A percentile compares a stretch with the other conserved stretches of the same genome.
Conservation (phyloP, 2,797 vertebrate species). For the Erethizon dorsatum region DNA sequence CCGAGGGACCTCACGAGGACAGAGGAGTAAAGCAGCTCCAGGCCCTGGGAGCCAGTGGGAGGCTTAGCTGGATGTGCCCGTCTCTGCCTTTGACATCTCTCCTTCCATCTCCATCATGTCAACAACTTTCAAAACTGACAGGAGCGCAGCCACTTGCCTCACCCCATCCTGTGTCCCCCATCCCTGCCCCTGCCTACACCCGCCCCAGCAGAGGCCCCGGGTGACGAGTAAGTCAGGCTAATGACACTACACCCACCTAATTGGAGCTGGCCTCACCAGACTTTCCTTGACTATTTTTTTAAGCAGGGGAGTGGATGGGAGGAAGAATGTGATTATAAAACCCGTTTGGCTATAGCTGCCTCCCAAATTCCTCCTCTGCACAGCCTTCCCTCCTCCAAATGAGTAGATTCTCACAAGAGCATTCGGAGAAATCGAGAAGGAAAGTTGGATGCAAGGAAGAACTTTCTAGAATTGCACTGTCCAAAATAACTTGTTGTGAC, state of each 20-base stretch:
- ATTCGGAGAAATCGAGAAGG: background rate
- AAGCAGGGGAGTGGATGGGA: constrained; percentile 27
- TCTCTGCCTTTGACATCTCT: constrained; percentile 48
- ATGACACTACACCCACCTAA: constrained; percentile 51
- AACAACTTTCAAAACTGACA: constrained; percentile 48
- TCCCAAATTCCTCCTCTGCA: background rate
- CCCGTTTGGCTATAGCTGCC: background rate
- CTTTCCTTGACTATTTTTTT: constrained; percentile 42
- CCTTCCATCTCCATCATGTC: constrained; percentile 66
- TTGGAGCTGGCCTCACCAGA: background rate
- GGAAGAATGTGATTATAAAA: constrained; percentile 58
- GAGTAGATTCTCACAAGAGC: background rate
- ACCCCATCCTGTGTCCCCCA: background rate
- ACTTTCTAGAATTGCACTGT: background rate
- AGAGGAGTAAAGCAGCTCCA: background rate
- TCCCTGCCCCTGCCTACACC: background rate
- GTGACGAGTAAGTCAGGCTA: constrained; percentile 69
- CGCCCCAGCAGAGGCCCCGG: background rate
- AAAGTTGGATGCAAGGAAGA: background rate
- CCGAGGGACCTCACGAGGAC: background rate
- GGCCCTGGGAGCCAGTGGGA: background rate
- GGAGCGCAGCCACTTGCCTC: constrained; percentile 15
- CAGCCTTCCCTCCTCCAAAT: background rate
- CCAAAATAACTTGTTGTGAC: background rate
- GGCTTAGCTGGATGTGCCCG: constrained; percentile 16